Percentiles rank a stretch among this genome's conserved stretches.
Evolutionary conservation across 1,140 invertebrate genomes (phyloP).

Genomic region (Metaphire vulgaris): DNA sequence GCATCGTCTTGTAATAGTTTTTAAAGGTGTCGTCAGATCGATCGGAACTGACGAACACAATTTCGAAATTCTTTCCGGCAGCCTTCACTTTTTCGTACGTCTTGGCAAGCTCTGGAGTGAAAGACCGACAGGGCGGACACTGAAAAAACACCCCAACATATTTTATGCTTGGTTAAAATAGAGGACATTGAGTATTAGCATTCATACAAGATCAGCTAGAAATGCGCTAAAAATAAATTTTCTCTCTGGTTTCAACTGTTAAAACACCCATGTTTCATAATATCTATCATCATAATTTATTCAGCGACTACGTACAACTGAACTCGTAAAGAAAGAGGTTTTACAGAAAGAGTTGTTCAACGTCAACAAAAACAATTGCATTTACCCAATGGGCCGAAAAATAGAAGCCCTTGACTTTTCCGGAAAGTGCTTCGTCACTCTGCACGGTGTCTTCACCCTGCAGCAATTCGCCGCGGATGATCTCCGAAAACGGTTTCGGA

Average conservation of each 20-base stretch:
- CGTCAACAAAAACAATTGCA: no score
- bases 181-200: no score
- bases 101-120: conserved; percentile 54
- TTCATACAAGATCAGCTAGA: no score
- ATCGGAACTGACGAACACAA: conserved; percentile 64
- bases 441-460: conserved; percentile 55
- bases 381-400: conserved; percentile 76
- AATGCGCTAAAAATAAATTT: no score
- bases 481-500: conserved; percentile 58
- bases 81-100: conserved; percentile 49
- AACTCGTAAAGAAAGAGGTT: no score
- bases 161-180: no score
- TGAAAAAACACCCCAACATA: no score
- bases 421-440: conserved; percentile 42
- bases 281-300: no score
- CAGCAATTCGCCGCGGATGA: conserved; percentile 56
- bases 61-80: conserved; percentile 58
- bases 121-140: conserved; percentile 56
- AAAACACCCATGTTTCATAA: no score
- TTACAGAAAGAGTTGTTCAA: no score
- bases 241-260: no score
- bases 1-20: conserved; percentile 60
- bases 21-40: conserved; percentile 61
- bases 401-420: conserved; percentile 67
- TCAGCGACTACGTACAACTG: no score